phyloP scores from a whole-genome alignment of 2,797 vertebrate genomes.

The Parauchenoglanis punctatus region DNA sequence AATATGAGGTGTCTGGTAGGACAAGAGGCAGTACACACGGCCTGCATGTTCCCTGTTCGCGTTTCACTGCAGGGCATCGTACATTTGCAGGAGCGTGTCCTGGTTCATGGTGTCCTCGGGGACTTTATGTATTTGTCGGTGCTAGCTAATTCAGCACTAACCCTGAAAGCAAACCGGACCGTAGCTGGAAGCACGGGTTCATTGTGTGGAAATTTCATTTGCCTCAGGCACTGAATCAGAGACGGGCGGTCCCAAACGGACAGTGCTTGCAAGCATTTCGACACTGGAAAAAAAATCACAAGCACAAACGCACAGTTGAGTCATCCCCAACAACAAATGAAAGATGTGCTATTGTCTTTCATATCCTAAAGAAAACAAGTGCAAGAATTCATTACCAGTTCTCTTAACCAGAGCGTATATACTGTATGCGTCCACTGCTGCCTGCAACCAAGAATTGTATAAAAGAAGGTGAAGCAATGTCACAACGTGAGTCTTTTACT shows the following conservation, averaged over 20 bases:
- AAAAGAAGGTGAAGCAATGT: neutral
- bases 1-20: slow-evolving; percentile 49
- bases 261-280: slow-evolving; percentile 55
- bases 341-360: neutral
- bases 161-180: slow-evolving; percentile 27
- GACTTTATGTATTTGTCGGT: slow-evolving; percentile 67
- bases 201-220: slow-evolving; percentile 49
- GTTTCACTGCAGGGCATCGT: slow-evolving; percentile 54
- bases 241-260: slow-evolving; percentile 46
- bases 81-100: slow-evolving; percentile 49
- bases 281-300: slow-evolving; percentile 40
- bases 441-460: neutral
- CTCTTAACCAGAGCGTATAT: neutral
- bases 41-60: slow-evolving; percentile 10
- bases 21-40: slow-evolving; percentile 3
- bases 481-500: neutral
- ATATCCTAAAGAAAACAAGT: neutral
- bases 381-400: neutral
- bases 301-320: neutral
- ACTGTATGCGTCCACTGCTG: neutral
- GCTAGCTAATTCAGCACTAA: slow-evolving; percentile 62
- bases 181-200: slow-evolving; percentile 41
- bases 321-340: neutral
- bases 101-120: slow-evolving; percentile 57
- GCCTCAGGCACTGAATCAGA: slow-evolving; percentile 65